Evolutionary conservation across 1,140 invertebrate species (phyloP).

Genomic region (Sitobion miscanthi): DNA sequence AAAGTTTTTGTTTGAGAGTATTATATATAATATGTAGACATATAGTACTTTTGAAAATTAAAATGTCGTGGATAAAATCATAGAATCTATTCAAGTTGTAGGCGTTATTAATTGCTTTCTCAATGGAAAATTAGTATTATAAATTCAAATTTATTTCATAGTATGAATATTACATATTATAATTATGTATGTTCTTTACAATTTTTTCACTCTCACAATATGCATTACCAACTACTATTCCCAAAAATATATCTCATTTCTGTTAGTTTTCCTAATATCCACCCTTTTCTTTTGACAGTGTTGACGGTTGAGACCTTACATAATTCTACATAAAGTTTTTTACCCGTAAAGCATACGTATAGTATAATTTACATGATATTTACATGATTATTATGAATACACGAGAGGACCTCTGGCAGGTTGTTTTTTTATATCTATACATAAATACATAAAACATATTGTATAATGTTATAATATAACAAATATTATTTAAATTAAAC

Average conservation of each 20-base stretch:
- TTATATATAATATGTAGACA: too few species aligned
- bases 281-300: too few species aligned
- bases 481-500: background rate
- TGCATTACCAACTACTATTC: too few species aligned
- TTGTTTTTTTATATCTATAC: too few species aligned
- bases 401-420: too few species aligned
- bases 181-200: background rate
- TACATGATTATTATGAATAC: too few species aligned
- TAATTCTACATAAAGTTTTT: background rate
- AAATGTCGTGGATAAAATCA: background rate
- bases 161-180: background rate
- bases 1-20: too few species aligned
- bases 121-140: background rate
- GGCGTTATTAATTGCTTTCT: background rate
- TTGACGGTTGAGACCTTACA: too few species aligned
- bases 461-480: background rate
- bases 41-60: too few species aligned
- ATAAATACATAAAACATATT: too few species aligned
- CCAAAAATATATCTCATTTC: background rate
- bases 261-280: too few species aligned
- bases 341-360: background rate
- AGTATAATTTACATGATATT: too few species aligned
- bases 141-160: background rate
- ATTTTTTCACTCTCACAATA: background rate
- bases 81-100: background rate